phyloP scores from a whole-genome alignment of 2,888 invertebrate genomes.

The Psylliodes chrysocephalus region DNA sequence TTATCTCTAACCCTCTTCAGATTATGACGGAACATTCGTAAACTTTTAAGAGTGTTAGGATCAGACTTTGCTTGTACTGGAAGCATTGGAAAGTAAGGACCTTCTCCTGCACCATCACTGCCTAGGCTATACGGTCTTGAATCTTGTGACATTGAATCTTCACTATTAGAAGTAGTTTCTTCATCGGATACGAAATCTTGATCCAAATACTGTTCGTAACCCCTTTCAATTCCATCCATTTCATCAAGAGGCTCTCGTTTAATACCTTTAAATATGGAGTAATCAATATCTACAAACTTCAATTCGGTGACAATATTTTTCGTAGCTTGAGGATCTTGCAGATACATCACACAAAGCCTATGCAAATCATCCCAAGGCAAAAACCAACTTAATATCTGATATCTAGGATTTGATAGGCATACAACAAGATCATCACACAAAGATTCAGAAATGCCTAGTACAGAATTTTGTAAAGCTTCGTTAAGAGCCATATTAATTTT shows the following conservation, averaged over 20 bases:
- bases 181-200: conserved; percentile 53
- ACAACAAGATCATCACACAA: conserved; percentile 78
- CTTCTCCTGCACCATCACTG: conserved; percentile 62
- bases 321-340: conserved; percentile 70
- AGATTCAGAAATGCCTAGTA: conserved; percentile 73
- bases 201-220: conserved; percentile 58
- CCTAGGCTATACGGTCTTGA: conserved; percentile 65
- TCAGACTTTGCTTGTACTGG: conserved; percentile 59
- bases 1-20: conserved; percentile 54
- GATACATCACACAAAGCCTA: conserved; percentile 68
- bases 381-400: conserved; percentile 78
- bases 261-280: conserved; percentile 67
- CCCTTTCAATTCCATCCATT: conserved; percentile 57
- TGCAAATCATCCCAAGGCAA: conserved; percentile 70
- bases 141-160: conserved; percentile 66
- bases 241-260: conserved; percentile 69
- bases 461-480: conserved; percentile 67
- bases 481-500: conserved; percentile 61
- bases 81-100: conserved; percentile 44
- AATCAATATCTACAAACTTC: conserved; percentile 80
- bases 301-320: conserved; percentile 76
- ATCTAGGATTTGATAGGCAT: conserved; percentile 75
- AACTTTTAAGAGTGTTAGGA: conserved; percentile 66
- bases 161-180: conserved; percentile 57
- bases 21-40: conserved; percentile 66